phyloP scores from a whole-genome alignment of 1,140 invertebrate species.

The Zaprionus lachaisei region DNA sequence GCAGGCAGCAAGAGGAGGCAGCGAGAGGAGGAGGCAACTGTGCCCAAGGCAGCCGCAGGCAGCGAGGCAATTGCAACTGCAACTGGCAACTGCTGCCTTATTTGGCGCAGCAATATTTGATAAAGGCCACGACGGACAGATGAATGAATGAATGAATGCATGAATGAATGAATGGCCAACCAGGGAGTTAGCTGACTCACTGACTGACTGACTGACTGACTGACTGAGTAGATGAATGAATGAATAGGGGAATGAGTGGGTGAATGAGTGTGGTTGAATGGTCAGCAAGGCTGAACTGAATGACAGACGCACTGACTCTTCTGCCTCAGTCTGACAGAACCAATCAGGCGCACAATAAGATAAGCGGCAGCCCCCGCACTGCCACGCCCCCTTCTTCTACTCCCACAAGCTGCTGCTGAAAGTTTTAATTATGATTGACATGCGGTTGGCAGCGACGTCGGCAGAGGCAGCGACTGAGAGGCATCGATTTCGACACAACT shows the following conservation, averaged over 20 bases:
- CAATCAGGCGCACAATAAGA: constrained; percentile 77
- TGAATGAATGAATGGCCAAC: background rate
- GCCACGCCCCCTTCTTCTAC: constrained; percentile 16
- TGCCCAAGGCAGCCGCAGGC: background rate
- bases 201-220: constrained; percentile 21
- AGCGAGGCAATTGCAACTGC: constrained; percentile 1
- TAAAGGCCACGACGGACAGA: constrained; percentile 31
- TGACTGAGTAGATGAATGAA: constrained; percentile 24
- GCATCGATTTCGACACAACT: constrained; percentile 81
- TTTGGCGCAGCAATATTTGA: constrained; percentile 63
- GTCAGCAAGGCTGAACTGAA: background rate
- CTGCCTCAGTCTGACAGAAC: constrained; percentile 44
- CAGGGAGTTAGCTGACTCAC: constrained; percentile 29
- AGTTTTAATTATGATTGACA: constrained; percentile 82
- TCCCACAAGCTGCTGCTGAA: constrained; percentile 27
- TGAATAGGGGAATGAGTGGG: constrained; percentile 16
- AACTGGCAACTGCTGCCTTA: constrained; percentile 47
- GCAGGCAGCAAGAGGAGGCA: background rate
- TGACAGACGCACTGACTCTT: background rate
- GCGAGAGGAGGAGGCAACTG: background rate
- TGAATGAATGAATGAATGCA: constrained; percentile 52
- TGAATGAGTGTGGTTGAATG: constrained; percentile 29
- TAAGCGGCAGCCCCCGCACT: constrained; percentile 46
- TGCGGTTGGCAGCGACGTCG: constrained; percentile 59
- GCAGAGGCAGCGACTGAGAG: constrained; percentile 46